Evolutionary conservation across 2,888 invertebrate species (phyloP).

Genomic region (Aradus depressus): DNA sequence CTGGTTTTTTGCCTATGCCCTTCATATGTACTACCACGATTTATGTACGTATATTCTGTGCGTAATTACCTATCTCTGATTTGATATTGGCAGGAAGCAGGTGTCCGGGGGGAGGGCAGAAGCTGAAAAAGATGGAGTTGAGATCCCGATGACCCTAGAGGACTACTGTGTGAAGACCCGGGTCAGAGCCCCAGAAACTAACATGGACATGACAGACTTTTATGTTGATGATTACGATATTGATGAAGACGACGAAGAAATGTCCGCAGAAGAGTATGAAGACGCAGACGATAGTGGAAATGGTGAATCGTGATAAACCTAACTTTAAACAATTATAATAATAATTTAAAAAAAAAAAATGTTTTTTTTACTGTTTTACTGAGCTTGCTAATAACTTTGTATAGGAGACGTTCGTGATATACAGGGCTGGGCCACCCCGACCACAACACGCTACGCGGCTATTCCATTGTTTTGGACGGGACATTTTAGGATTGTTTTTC

Average conservation of each 20-base stretch:
- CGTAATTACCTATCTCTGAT: constrained; percentile 7
- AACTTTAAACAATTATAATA: too few relatives aligned
- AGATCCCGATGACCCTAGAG: constrained; percentile 92
- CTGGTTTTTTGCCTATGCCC: too few relatives aligned
- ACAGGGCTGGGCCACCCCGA: too few relatives aligned
- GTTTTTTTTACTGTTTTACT: constrained; percentile 15
- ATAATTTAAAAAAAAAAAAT: too few relatives aligned
- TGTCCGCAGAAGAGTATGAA: constrained; percentile 55
- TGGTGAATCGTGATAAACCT: constrained; percentile 68
- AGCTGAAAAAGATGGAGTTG: constrained; percentile 92
- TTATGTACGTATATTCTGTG: too few relatives aligned
- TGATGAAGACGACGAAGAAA: constrained; percentile 54
- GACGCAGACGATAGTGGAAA: constrained; percentile 85
- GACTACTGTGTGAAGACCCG: constrained; percentile 95
- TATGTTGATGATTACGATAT: constrained; percentile 92
- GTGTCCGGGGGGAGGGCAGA: constrained; percentile 89
- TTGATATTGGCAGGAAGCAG: constrained; percentile 85
- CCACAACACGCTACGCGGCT: too few relatives aligned
- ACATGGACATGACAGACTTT: constrained; percentile 87
- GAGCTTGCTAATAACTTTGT: constrained; percentile 15
- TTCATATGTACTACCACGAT: too few relatives aligned
- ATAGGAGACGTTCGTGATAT: too few relatives aligned
- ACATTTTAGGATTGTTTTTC: too few relatives aligned
- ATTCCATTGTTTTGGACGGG: too few relatives aligned
- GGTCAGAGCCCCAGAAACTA: constrained; percentile 72